phyloP scores from a whole-genome alignment of 2,888 invertebrate genomes.

The Desoria tigrina region DNA sequence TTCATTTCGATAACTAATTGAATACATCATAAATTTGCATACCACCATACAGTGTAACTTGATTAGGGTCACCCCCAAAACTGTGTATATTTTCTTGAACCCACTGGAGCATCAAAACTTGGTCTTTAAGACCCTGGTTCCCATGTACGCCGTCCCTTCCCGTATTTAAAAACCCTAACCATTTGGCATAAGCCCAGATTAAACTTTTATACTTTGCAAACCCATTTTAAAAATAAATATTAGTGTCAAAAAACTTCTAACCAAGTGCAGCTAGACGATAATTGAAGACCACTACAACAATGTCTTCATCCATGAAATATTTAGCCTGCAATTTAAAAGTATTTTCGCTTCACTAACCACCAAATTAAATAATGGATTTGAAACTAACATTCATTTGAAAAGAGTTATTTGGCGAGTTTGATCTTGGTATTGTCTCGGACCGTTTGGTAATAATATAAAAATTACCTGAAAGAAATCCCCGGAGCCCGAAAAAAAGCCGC shows the following conservation, averaged over 20 bases:
- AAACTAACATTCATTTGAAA: too few relatives aligned
- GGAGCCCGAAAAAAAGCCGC: slow-evolving; percentile 39
- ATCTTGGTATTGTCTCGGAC: too few relatives aligned
- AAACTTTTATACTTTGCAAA: background rate
- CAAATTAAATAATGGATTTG: too few relatives aligned
- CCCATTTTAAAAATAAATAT: too few relatives aligned
- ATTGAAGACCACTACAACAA: slow-evolving; percentile 29
- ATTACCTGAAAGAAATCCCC: slow-evolving; percentile 26
- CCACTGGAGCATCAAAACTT: slow-evolving; percentile 30
- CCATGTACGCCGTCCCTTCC: slow-evolving; percentile 32
- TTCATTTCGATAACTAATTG: background rate
- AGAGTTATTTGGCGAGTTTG: too few relatives aligned
- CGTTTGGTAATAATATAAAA: too few relatives aligned
- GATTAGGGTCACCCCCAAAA: slow-evolving; percentile 21
- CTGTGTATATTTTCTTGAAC: slow-evolving; percentile 22
- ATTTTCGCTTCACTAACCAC: too few relatives aligned
- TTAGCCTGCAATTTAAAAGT: too few relatives aligned
- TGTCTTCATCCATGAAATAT: slow-evolving; percentile 33
- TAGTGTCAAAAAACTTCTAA: background rate
- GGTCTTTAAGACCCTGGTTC: slow-evolving; percentile 42
- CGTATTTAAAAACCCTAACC: slow-evolving; percentile 42
- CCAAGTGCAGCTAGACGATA: slow-evolving; percentile 33
- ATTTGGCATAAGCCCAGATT: background rate
- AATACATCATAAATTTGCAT: background rate
- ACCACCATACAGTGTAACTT: slow-evolving; percentile 22